Evolutionary conservation across 1,140 invertebrate species (phyloP), one percentile per base, ranked within the genome.

Genomic region (Listronotus oregonensis): DNA sequence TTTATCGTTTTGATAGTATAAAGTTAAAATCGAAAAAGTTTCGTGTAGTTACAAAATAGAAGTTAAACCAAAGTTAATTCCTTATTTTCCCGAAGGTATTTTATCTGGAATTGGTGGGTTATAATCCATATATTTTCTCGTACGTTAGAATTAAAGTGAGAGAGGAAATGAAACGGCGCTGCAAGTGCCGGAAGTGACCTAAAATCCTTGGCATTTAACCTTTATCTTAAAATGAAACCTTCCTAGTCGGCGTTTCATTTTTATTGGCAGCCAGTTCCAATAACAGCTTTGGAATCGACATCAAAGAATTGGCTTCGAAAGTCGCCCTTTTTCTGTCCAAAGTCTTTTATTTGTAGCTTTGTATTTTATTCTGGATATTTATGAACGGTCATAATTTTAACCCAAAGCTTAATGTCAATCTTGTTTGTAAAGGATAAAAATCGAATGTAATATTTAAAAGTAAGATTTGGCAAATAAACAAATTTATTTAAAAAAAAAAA

Each of bases 41-140:
- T 27, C 21, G 21, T 27, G 21, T 27, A 27, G 5, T 3, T 27
- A 27, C 21, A 27, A 27, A 27, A 27, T 27, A 27, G 21, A 27
- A 27, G 21, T 27, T 27, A 27, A 55, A 40, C n/a, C 52, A 31
- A 40, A 40, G 52, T 55, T 15, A 55, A 55, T 55, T 55, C 11
- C 34, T 39, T 10, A 15, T 40, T 55, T 55, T 11, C 52, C 52
- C 34, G 21, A 21, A 32, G 47, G 47, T 18, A 55, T 55, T 55
- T 14, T 31, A 14, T 37, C 52, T 8, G 18, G 17, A 49, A 49
- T 43, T 49, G 34, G n/a, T 34, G 57, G 57, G 47, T 60, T 60
- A 60, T 60, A 60, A 60, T n/a, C 44, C 43, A 60, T 60, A 60
- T 60, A 60, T 60, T 60, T 60, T 37, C 57, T 47, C 44, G 18